Conservation (phyloP, 2,797 vertebrate genomes). For the Betta splendens region DNA sequence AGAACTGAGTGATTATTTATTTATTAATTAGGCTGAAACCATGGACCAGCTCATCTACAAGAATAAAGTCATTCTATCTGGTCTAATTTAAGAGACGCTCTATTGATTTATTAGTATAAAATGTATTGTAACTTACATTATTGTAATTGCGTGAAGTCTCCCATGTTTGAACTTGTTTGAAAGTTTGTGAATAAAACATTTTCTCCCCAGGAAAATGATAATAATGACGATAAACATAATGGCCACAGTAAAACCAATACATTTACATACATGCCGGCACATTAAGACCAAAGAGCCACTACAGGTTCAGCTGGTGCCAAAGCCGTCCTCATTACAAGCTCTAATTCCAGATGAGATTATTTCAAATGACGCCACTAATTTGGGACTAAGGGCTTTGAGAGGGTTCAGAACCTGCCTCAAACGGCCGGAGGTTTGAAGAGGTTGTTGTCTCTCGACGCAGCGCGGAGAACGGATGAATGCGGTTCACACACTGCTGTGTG, state of each 20-base stretch:
- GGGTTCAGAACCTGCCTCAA: constrained; percentile 40
- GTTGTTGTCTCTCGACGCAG: constrained; percentile 42
- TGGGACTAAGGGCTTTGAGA: constrained; percentile 38
- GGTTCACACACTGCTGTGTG: constrained; percentile 40
- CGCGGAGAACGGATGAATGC: constrained; percentile 52
- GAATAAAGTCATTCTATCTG: too few species aligned
- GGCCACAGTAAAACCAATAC: constrained; percentile 30
- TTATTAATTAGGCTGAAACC: too few species aligned
- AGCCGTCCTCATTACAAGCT: constrained; percentile 55
- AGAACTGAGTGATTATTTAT: too few species aligned
- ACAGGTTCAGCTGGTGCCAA: constrained; percentile 41
- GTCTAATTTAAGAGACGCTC: too few species aligned
- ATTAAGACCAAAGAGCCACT: constrained; percentile 34
- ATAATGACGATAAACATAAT: constrained; percentile 24
- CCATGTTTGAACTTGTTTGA: constrained; percentile 2
- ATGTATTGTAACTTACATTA: too few species aligned
- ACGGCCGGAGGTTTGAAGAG: constrained; percentile 53
- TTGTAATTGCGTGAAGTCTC: constrained; percentile 15
- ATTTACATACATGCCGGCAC: constrained; percentile 51
- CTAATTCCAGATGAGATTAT: constrained; percentile 47
- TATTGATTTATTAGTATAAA: too few species aligned
- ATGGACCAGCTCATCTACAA: too few species aligned
- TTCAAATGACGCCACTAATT: constrained; percentile 53
- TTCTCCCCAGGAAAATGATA: constrained; percentile 9
- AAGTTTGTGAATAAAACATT: constrained; percentile 32